Base-by-base conservation (phyloP, 2,888 invertebrate genomes). In the Odontocolon sp. region DNA sequence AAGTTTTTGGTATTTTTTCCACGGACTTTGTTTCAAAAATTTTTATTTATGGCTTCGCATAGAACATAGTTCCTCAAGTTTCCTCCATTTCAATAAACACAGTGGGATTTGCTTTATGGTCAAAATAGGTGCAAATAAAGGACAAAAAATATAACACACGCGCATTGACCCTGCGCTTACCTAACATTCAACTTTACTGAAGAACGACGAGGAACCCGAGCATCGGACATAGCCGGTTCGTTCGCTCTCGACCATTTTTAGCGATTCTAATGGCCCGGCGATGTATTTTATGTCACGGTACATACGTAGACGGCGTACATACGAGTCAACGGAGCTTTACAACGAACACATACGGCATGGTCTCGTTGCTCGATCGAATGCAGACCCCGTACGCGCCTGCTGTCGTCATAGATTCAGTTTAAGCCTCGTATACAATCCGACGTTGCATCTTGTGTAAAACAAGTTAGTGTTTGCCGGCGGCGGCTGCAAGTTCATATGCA, bases 331-430 rank as follows among this genome's bases (percentile, higher is more conserved):
- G 42, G n/a, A 47, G 23, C 23, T 23, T n/a, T n/a, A n/a, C n/a
- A n/a, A n/a, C n/a, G 47, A 3, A 23, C 8, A 47, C 26, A 40
- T 14, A 26, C 52, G n/a, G 21, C 9, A 56, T 56, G 36, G 18
- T 57, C 21, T 11, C 38, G 23, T 42, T 16, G 16, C 16, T 14
- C 11, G 42, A 42, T 14, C 23, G 57, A 38, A 33, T 54, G 28
- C 54, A 18, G 40, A 42, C 45, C 16, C 18, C 40, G 59, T 54
- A 50, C 66, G 45, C 57, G 26, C 68, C 57, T 45, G 16, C 56
- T 45, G 68, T 45, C 68, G 52, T 56, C 68, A 56, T 68, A 56
- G 67, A 67, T 67, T 52, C 45, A 57, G 33, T 45, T 68, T 45
- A 54, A 68, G 9, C 11, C 56, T 45, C 56, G 38, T 68, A 33